These are phyloP conservation scores for Quiscalus mexicanus DNA, from an alignment of 2,113 vertebrate genomes.

Conservation along the genomic window DNA sequence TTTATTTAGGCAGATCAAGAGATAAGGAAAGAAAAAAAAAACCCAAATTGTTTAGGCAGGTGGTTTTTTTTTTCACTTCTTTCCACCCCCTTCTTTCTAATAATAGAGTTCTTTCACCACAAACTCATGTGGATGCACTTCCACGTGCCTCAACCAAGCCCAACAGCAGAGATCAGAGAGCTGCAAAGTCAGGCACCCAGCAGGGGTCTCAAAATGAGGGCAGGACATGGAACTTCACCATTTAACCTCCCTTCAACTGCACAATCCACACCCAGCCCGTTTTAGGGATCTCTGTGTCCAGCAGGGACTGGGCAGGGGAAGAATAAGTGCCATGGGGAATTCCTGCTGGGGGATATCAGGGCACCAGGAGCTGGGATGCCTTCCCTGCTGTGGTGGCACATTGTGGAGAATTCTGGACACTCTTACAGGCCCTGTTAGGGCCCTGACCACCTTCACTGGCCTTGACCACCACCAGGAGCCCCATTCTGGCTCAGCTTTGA, in stretches of 20 bases:
- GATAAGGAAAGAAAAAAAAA: not conserved
- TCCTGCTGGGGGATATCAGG: not conserved
- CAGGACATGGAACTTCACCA: not conserved
- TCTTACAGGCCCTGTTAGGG: fast-evolving
- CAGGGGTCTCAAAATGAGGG: not conserved
- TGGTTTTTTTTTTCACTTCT: not conserved
- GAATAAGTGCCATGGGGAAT: not conserved
- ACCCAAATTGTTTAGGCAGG: not conserved
- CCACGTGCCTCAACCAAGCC: not conserved
- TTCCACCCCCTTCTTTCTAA: not conserved
- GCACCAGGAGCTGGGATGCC: not conserved
- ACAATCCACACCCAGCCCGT: fast-evolving
- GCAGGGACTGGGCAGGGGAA: fast-evolving
- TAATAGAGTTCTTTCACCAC: not conserved
- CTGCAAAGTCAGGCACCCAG: not conserved
- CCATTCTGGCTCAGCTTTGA: not conserved
- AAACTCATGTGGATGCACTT: not conserved
- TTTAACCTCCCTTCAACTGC: not conserved
- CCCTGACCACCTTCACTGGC: not conserved
- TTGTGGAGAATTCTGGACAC: not conserved
- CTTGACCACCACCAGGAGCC: not conserved
- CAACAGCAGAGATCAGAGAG: not conserved
- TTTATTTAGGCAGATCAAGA: not conserved
- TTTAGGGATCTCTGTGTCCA: not conserved
- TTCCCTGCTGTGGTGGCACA: not conserved